Base-by-base conservation (phyloP, 2,888 invertebrate genomes). In the Tortrix viridana region DNA sequence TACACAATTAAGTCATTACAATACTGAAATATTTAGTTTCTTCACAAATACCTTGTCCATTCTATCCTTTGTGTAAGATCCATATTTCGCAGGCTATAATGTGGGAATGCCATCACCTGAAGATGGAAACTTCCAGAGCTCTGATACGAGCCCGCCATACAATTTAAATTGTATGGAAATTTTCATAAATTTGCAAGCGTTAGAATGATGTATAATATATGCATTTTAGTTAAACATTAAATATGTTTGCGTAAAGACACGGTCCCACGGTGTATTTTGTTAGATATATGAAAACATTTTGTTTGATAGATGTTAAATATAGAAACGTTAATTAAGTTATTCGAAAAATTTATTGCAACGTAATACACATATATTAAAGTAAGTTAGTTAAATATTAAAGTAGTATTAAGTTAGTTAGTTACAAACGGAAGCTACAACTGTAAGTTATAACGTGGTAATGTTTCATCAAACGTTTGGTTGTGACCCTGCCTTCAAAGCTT, bases 71-170 rank as follows among this genome's bases (percentile, higher is more conserved):
- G 52, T n/a, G 26, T n/a, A n/a, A 4, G 26, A n/a, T 63, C 38
- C 43, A 64, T 70, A 69, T 69, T 71, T 72, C 71, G 74, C 73
- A 22, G 71, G 72, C 69, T 80, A 79, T 82, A 75, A 80, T 85
- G 80, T 87, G 90, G 82, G 89, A 90, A 87, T 72, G 72, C 70
- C 82, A 83, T 84, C 90, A 90, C 89, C 89, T 90, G 88, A 81
- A 84, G 84, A 84, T 82, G 70, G 71, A 72, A 84, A 85, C 80
- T 84, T 81, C 73, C 73, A 70, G 69, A 73, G 81, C 79, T 76
- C 78, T 83, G 83, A 82, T 84, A 82, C 78, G 79, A 79, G 74
- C 76, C 85, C 69, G 49, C 59, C 80, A 82, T 82, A 83, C 74
- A 81, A 83, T 83, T 83, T 84, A 84, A 81, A 81, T 80, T 77